Percentiles rank a stretch among this genome's conserved stretches.
phyloP scores from a whole-genome alignment of 2,888 invertebrate species.

The Balanococcus diminutus region DNA sequence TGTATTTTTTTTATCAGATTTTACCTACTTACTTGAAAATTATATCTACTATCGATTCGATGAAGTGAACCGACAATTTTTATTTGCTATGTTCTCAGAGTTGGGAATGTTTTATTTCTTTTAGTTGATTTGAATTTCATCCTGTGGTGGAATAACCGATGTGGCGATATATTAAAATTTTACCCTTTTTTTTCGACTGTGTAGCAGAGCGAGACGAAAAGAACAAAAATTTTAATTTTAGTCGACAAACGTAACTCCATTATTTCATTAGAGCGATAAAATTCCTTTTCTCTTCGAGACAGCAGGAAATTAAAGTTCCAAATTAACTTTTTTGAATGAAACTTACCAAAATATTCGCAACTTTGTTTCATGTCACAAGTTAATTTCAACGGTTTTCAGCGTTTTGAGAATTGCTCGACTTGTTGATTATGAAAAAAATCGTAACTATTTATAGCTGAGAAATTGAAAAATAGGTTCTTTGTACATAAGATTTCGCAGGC shows the following conservation, averaged over 20 bases:
- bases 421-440: not conserved
- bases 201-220: not conserved
- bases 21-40: too few relatives aligned
- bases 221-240: not conserved
- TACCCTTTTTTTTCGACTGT: not conserved
- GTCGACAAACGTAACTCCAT: conserved; percentile 7
- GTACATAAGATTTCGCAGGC: too few relatives aligned
- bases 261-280: conserved; percentile 14
- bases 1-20: too few relatives aligned
- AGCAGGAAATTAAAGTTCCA: not conserved
- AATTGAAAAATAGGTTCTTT: too few relatives aligned
- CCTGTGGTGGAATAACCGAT: not conserved
- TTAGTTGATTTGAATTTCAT: not conserved
- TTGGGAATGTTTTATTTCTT: not conserved
- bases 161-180: not conserved
- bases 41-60: not conserved
- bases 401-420: not conserved
- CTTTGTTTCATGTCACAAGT: not conserved
- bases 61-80: not conserved
- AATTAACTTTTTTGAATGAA: conserved; percentile 1
- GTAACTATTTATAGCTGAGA: too few relatives aligned
- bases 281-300: conserved; percentile 11
- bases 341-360: conserved; percentile 9
- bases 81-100: not conserved
- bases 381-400: not conserved